Evolutionary conservation across 2,797 vertebrate species (phyloP).

Genomic region (Chaunax sp.): DNA sequence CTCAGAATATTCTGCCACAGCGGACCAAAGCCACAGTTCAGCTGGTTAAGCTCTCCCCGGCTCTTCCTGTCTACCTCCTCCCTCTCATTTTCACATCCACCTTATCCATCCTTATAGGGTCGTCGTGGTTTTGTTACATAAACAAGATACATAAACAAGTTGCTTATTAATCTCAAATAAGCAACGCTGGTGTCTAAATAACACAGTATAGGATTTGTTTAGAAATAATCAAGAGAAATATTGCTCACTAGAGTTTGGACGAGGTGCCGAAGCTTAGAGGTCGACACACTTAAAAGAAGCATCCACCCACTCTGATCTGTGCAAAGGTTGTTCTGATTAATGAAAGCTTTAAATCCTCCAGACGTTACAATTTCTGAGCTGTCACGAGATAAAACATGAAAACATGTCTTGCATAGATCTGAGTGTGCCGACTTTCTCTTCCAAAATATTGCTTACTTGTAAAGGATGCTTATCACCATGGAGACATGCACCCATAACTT

Average conservation of each 20-base stretch:
- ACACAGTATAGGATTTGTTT: background rate
- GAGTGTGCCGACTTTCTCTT: too few species aligned
- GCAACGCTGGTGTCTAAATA: background rate
- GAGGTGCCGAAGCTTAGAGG: slow-evolving; percentile 15
- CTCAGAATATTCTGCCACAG: slow-evolving; percentile 55
- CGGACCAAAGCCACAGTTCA: slow-evolving; percentile 36
- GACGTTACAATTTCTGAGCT: slow-evolving; percentile 12
- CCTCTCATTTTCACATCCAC: slow-evolving; percentile 7
- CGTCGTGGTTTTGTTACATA: slow-evolving; percentile 9
- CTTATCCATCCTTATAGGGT: slow-evolving; percentile 5
- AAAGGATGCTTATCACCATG: background rate
- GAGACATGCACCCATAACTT: background rate
- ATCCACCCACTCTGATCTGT: slow-evolving; percentile 7
- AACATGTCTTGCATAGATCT: too few species aligned
- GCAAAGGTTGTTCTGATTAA: slow-evolving; percentile 18
- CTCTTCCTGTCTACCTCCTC: slow-evolving; percentile 10
- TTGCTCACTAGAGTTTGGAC: slow-evolving; percentile 10
- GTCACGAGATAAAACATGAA: slow-evolving; percentile 15
- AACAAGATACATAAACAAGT: background rate
- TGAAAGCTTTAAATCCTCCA: slow-evolving; percentile 27
- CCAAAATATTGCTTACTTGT: too few species aligned
- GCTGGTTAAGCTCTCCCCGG: slow-evolving; percentile 38
- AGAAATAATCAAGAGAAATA: background rate
- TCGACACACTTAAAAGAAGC: slow-evolving; percentile 9
- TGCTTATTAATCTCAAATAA: background rate